Percentiles rank a stretch among this genome's conserved stretches.
Conservation (phyloP, 2,113 vertebrate genomes). For the Stictonetta naevosa region DNA sequence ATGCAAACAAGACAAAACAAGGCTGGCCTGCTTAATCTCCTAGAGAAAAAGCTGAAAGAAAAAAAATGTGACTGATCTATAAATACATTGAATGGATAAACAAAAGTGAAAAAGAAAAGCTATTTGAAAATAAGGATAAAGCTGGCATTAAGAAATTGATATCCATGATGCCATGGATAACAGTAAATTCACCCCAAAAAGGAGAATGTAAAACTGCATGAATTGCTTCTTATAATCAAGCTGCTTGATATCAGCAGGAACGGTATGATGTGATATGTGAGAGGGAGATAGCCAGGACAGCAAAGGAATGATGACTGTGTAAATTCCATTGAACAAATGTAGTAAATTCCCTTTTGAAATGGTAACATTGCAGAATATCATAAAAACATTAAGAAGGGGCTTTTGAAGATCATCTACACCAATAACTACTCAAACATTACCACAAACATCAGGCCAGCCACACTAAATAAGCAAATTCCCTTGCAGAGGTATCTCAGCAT, state of each 20-base stretch:
- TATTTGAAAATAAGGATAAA: background rate
- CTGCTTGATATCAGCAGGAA: background rate
- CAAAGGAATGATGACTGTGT: background rate
- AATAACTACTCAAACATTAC: background rate
- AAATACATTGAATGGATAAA: background rate
- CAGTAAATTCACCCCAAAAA: background rate
- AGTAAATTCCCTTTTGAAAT: background rate
- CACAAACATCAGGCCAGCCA: background rate
- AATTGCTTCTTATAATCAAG: background rate
- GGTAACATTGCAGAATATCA: background rate
- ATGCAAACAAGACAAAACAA: background rate
- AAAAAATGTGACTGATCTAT: background rate
- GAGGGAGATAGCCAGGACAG: background rate
- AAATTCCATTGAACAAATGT: background rate
- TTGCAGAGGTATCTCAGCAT: background rate
- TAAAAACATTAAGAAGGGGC: background rate
- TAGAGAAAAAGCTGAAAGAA: background rate
- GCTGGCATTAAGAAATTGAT: background rate
- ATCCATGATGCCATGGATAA: background rate
- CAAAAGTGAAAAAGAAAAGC: background rate
- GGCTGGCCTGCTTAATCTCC: background rate
- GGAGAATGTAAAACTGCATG: fast-evolving
- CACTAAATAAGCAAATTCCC: background rate
- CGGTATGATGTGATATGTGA: background rate
- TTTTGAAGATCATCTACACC: background rate